Evolutionary conservation across 2,888 invertebrate genomes (phyloP).

Genomic region (Drosophila falleni): DNA sequence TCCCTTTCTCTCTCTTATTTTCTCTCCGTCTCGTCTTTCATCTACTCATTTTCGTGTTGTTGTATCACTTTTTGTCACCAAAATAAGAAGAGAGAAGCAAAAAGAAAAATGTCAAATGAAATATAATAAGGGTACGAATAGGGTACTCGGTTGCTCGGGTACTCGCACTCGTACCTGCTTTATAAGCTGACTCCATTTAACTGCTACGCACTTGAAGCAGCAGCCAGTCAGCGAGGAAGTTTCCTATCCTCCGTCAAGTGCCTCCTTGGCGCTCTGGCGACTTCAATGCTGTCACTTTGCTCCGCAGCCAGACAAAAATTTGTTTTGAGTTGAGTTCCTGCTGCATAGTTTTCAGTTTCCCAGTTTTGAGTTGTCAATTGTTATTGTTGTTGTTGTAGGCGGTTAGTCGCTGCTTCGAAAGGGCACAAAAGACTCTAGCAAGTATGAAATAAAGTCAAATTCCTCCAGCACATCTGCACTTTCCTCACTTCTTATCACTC

Average conservation of each 20-base stretch:
- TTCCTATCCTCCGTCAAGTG: constrained; percentile 45
- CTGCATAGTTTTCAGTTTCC: constrained; percentile 56
- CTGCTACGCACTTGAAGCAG: constrained; percentile 60
- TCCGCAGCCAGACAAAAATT: constrained; percentile 48
- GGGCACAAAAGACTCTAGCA: constrained; percentile 41
- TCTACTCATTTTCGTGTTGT: constrained; percentile 45
- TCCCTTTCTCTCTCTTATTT: constrained; percentile 4
- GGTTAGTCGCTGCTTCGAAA: constrained; percentile 33
- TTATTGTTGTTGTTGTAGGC: constrained; percentile 18
- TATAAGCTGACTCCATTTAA: constrained; percentile 67
- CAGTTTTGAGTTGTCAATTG: constrained; percentile 41
- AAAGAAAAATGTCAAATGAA: constrained; percentile 61
- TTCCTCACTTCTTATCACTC: background rate
- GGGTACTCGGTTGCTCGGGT: background rate
- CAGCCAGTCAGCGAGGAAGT: constrained; percentile 16
- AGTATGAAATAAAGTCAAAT: constrained; percentile 61
- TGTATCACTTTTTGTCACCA: constrained; percentile 55
- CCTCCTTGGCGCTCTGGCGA: constrained; percentile 46
- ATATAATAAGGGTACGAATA: constrained; percentile 61
- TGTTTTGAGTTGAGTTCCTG: constrained; percentile 51
- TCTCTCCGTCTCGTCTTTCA: background rate
- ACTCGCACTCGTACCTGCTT: constrained; percentile 33
- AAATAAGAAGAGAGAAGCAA: constrained; percentile 18
- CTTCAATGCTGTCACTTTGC: constrained; percentile 60
- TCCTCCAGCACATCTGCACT: constrained; percentile 17